These are phyloP conservation scores for Pseudopleuronectes americanus DNA, from an alignment of 2,797 vertebrate genomes.

Conservation along the genomic window DNA sequence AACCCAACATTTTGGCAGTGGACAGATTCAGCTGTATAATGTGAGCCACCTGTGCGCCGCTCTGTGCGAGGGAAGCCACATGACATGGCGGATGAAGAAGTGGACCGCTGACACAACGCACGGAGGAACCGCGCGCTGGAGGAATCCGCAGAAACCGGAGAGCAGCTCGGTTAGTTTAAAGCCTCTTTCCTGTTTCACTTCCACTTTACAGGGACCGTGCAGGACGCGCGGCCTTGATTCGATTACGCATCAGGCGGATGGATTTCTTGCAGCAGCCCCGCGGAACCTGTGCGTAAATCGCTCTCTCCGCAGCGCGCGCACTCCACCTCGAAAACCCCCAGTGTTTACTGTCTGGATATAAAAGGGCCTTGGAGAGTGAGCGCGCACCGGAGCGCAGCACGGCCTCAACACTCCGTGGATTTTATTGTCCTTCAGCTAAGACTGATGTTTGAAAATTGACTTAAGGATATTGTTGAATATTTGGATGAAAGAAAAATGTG, in stretches of 20 bases:
- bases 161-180: slow-evolving; percentile 66
- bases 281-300: slow-evolving; percentile 32
- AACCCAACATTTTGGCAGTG: slow-evolving; percentile 52
- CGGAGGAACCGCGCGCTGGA: slow-evolving; percentile 49
- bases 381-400: background rate
- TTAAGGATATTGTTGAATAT: background rate
- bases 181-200: slow-evolving; percentile 74
- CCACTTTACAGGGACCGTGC: slow-evolving; percentile 52
- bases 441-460: slow-evolving; percentile 11
- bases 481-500: background rate
- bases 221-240: slow-evolving; percentile 54
- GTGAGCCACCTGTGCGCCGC: slow-evolving; percentile 72
- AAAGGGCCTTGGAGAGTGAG: slow-evolving; percentile 11
- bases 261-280: slow-evolving; percentile 26
- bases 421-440: slow-evolving; percentile 7
- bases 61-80: slow-evolving; percentile 50
- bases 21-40: slow-evolving; percentile 60
- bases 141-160: slow-evolving; percentile 61
- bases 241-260: slow-evolving; percentile 52
- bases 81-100: slow-evolving; percentile 75
- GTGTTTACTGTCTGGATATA: slow-evolving; percentile 17
- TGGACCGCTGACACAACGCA: slow-evolving; percentile 67
- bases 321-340: background rate
- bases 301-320: background rate
- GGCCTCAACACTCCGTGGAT: background rate